Base-by-base conservation (phyloP, 2,113 vertebrate genomes). In the Tapirus terrestris region DNA sequence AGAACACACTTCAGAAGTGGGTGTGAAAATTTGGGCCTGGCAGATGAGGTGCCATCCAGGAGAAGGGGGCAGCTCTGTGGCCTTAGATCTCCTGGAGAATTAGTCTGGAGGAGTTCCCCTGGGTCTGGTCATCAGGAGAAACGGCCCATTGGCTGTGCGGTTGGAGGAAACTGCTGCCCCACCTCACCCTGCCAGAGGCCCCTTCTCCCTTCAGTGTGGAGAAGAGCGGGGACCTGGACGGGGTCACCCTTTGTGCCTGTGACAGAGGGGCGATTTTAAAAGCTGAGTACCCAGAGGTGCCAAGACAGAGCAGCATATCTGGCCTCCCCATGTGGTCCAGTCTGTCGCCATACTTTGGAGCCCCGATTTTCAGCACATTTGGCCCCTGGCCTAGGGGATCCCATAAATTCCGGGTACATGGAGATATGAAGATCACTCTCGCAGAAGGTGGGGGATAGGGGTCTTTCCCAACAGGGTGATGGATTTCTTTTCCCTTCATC, bases 21-120 rank as follows among this genome's bases (percentile, higher is more conserved):
- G 79, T 92, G 97, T 92, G 95, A 96, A 96, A 93, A 93, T 63
- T 12, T 53, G 45, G 60, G 79, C 82, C 96, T 97, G 90, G 82
- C 87, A 83, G 68, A 91, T 2, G n/a, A 58, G 61, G 39, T 48
- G 80, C 86, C 61, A 8, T 45, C 82, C 63, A 16, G 0, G 21
- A 45, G 51, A 92, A 92, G 75, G 45, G 67, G 61, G 56, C 79
- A 75, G 8, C n/a, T 36, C 17, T 1, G 6, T 58, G 85, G 81
- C 56, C 82, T 89, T 8, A 11, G 85, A 25, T 68, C 61, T 79
- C 73, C 95, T 68, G 89, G 72, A 87, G 23, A 58, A n/a, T 12
- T 23, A 3, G 20, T 20, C 45, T 43, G 17, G 61, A 45, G 67
- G 87, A 94, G 70, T 39, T 33, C 25, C 63, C 87, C 60, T 33